Base-by-base conservation (phyloP, 2,797 vertebrate genomes). In the Myoxocephalus aenaeus region DNA sequence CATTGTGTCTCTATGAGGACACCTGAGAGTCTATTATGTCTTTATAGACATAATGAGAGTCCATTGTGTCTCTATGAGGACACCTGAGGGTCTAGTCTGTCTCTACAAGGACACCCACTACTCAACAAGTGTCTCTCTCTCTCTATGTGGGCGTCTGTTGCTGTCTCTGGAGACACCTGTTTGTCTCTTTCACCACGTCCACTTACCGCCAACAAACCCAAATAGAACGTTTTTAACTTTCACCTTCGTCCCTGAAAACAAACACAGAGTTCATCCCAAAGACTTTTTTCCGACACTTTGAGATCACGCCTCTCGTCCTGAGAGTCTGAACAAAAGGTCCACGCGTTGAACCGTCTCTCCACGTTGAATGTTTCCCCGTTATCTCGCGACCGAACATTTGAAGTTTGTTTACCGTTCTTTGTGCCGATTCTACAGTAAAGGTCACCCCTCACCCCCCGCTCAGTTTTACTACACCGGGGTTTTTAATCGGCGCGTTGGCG, bases 301-400 rank as follows among this genome's bases (percentile, higher is more conserved):
- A 54, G 5, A 14, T 54, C 53, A 14, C 48, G 4, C n/a, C 18
- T 50, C 6, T 12, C 17, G 44, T 18, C 44, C 44, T 46, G 44
- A 17, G 44, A 46, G 44, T 46, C 44, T 7, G 50, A 51, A 51
- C 50, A 3, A 54, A 25, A 54, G 22, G 12, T 27, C 13, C 25
- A 27, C 13, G 53, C 27, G 53, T 14, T 11, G 14, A 14, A 25
- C 7, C 53, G 7, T 13, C 46, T n/a, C 20, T 50, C 5, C 5
- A 1, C 51, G 78, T 42, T 82, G 32, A 76, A 76, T 44, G 66
- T 82, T 66, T 15, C 51, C 51, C n/a, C 29, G 18, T 51, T 46
- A 7, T 54, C 42, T 57, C 7, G 32, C 14, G 61, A 34, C 56
- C 50, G 56, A 17, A 56, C 11, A 50, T 44, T 29, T 8, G 65